Evolutionary conservation across 2,113 vertebrate genomes (phyloP).

Genomic region (Engystomops pustulosus): DNA sequence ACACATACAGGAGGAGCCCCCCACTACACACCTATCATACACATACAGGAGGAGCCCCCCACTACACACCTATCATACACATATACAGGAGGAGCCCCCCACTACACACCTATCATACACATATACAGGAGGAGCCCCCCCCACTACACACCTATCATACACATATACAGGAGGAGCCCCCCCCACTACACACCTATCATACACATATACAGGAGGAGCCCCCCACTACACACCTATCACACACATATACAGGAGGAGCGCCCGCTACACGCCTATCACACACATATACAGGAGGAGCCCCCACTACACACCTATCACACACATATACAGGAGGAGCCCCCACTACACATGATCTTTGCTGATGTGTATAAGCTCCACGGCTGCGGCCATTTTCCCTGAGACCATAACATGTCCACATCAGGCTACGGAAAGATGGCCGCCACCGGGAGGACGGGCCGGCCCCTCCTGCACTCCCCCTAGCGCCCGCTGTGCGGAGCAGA

Average conservation of each 20-base stretch:
- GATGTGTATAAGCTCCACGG: too few species aligned
- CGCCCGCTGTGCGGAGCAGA: background rate
- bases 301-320: too few species aligned
- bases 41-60: too few species aligned
- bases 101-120: too few species aligned
- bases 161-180: background rate
- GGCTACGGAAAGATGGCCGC: constrained; percentile 14
- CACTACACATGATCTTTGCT: too few species aligned
- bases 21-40: too few species aligned
- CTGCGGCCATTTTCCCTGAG: background rate
- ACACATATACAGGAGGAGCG: too few species aligned
- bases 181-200: background rate
- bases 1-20: too few species aligned
- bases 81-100: background rate
- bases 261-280: background rate
- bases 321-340: too few species aligned
- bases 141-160: background rate
- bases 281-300: background rate
- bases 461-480: background rate
- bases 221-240: too few species aligned
- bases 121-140: too few species aligned
- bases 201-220: too few species aligned
- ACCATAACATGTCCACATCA: background rate
- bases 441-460: background rate
- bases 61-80: background rate